Base-by-base conservation (phyloP, 2,888 invertebrate genomes). In the Frankliniella intonsa region DNA sequence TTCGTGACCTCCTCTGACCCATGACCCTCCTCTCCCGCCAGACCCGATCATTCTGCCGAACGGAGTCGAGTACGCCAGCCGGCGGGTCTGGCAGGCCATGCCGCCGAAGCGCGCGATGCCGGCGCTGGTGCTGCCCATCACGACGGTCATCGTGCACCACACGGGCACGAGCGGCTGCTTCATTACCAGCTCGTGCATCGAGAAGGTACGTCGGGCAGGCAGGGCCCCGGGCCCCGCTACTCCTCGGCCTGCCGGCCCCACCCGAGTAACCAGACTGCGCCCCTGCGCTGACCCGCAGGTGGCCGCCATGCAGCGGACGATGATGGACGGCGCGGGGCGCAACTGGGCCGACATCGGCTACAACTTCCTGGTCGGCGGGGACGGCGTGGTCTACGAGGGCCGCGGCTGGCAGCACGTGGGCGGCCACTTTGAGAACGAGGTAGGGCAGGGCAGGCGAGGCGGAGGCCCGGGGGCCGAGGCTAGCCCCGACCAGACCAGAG, bases 371-470 rank as follows among this genome's bases (percentile, higher is more conserved):
- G 80, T 85, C 1, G 84, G 84, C 11, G 84, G 83, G 10, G 84
- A 85, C 81, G 85, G 84, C 22, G 50, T 82, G 12, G 81, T 84
- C 8, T 85, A 84, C 82, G 84, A 83, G n/a, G 85, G 85, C 19
- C 51, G 79, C 0, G 84, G 84, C 19, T 89, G 89, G 89, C 86
- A 88, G 81, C 85, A 86, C 11, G 62, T 62, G 17, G 62, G 62
- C 62, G 62, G 38, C 2, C 38, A 38, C 38, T 38, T 38, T 38
- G 38, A 38, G 38, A 38, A 38, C 38, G 38, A 38, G 38, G 38
- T 38, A 5, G 38, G 38, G 38, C 38, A 5, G 38, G 38, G 38
- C 38, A 38, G 38, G 3, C 38, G 38, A 38, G 38, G 3, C 38
- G 38, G 38, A 2, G 38, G 38, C 38, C 38, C 38, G 38, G 38